Percentiles rank a stretch among this genome's conserved stretches.
Evolutionary conservation across 1,140 invertebrate genomes (phyloP).

Genomic region (Pseudomyrmex flavicornis): DNA sequence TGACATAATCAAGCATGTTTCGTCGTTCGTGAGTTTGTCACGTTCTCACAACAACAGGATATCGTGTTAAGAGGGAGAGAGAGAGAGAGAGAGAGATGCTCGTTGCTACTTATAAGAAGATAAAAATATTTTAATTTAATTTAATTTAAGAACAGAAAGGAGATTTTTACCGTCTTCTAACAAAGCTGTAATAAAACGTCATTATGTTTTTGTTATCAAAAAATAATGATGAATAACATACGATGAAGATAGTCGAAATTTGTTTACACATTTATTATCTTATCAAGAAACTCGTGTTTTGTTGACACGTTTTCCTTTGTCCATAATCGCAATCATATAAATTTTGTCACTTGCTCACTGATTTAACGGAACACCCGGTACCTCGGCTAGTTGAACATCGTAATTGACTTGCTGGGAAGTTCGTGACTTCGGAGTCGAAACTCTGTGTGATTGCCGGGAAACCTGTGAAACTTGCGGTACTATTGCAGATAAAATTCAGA

Average conservation of each 20-base stretch:
- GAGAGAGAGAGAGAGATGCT: background rate
- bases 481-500: slow-evolving; percentile 52
- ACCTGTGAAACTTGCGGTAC: slow-evolving; percentile 64
- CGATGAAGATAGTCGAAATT: too few relatives aligned
- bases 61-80: too few relatives aligned
- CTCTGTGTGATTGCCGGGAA: slow-evolving; percentile 29
- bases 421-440: slow-evolving; percentile 77
- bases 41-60: background rate
- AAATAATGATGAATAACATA: background rate
- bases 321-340: slow-evolving; percentile 45
- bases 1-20: slow-evolving; percentile 74
- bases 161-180: background rate
- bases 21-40: slow-evolving; percentile 42
- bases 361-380: slow-evolving; percentile 79
- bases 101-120: background rate
- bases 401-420: slow-evolving; percentile 78
- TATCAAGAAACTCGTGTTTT: background rate
- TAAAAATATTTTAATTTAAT: background rate
- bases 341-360: slow-evolving; percentile 75
- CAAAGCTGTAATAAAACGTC: background rate
- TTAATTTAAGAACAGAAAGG: slow-evolving; percentile 20
- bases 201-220: background rate
- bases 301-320: slow-evolving; percentile 10
- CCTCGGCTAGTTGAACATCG: slow-evolving; percentile 80
- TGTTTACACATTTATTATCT: background rate